A percentile compares a stretch with the other conserved stretches of the same genome.
These are phyloP conservation scores for Rotaria socialis DNA, from an alignment of 2,888 invertebrate genomes.

Conservation along the genomic window DNA sequence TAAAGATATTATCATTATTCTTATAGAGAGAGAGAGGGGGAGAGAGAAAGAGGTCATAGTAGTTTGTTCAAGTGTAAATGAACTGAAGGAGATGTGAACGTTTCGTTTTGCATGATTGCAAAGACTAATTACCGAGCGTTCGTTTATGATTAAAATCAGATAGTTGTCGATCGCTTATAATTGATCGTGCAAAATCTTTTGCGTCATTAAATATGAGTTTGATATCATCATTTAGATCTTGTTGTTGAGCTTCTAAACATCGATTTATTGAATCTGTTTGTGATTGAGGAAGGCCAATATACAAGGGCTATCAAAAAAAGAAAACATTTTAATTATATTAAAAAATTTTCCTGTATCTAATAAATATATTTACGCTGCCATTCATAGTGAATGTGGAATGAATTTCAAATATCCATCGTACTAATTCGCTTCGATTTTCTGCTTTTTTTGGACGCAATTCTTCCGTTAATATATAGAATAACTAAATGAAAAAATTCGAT, in stretches of 20 bases:
- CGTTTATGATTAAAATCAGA: constrained; percentile 36
- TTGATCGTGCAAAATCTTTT: constrained; percentile 4
- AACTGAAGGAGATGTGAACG: no score
- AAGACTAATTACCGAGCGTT: background rate
- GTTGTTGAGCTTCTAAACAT: background rate
- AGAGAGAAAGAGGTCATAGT: no score
- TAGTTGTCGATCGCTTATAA: background rate
- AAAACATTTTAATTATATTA: no score
- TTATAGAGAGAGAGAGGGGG: no score
- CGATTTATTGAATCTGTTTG: constrained; percentile 30
- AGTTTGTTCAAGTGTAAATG: no score
- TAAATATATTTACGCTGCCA: background rate
- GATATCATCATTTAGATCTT: background rate
- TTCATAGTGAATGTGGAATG: constrained; percentile 37
- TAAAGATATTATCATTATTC: no score
- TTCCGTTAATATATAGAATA: constrained; percentile 8
- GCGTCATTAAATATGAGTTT: constrained; percentile 18
- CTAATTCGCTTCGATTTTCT: constrained; percentile 6
- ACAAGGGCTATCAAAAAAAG: constrained; percentile 8
- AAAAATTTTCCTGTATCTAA: background rate
- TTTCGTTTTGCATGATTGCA: no score
- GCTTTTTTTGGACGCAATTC: constrained; percentile 10
- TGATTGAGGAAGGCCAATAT: constrained; percentile 31
- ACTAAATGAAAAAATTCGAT: background rate
- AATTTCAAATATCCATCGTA: constrained; percentile 37